These are phyloP conservation scores for Holothuria leucospilota DNA, from an alignment of 53 echinoderm and acorn worm genomes.

Conservation along the genomic window DNA sequence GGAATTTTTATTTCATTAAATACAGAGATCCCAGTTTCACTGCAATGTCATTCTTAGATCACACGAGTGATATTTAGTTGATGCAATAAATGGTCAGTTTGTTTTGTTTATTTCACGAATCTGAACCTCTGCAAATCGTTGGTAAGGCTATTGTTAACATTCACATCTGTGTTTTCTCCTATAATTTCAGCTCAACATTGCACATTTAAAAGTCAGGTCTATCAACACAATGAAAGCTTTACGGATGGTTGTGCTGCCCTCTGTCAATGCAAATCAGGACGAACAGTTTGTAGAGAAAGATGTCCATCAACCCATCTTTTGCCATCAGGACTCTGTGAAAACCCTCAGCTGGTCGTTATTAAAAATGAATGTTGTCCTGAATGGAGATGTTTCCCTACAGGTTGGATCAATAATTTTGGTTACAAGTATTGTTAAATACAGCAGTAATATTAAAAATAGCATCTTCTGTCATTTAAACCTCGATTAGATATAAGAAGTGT, in stretches of 20 bases:
- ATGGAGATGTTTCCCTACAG: slow-evolving; percentile 90
- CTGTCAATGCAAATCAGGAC: slow-evolving; percentile 84
- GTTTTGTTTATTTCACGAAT: too few species aligned
- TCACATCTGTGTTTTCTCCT: too few species aligned
- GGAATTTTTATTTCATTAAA: too few species aligned
- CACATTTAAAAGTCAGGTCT: slow-evolving; percentile 80
- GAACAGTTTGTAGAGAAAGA: slow-evolving; percentile 81
- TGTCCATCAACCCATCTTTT: slow-evolving; percentile 83
- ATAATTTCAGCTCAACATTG: slow-evolving; percentile 79
- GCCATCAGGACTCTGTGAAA: slow-evolving; percentile 82
- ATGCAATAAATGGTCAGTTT: too few species aligned
- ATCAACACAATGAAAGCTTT: slow-evolving; percentile 79
- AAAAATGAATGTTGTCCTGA: slow-evolving; percentile 89
- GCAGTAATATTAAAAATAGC: background rate
- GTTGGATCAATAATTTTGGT: slow-evolving; percentile 32
- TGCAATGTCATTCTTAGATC: too few species aligned
- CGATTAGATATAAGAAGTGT: too few species aligned
- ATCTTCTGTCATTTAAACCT: too few species aligned
- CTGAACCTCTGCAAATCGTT: too few species aligned
- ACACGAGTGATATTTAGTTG: too few species aligned
- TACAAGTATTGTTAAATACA: too few species aligned
- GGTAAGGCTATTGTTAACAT: too few species aligned
- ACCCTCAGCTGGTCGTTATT: slow-evolving; percentile 82
- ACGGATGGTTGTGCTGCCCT: slow-evolving; percentile 85
- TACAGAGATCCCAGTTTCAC: too few species aligned